A percentile compares a stretch with the other conserved stretches of the same genome.
phyloP scores from a whole-genome alignment of 2,113 vertebrate genomes.

The Myocastor coypus region DNA sequence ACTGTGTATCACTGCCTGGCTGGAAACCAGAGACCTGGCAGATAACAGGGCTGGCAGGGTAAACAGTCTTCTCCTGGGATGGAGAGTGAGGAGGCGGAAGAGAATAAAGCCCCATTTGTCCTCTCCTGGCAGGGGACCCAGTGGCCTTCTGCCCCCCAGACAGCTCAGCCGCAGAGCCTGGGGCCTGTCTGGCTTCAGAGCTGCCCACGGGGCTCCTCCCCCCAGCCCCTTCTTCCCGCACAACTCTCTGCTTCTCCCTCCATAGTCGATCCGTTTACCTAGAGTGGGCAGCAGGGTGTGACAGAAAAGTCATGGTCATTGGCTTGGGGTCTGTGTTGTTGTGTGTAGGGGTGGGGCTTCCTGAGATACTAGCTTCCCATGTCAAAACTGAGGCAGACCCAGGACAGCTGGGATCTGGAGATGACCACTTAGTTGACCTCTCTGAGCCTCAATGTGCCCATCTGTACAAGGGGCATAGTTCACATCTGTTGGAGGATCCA shows the following conservation, averaged over 20 bases:
- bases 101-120: conserved; percentile 9
- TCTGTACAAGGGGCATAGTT: neutral
- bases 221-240: neutral
- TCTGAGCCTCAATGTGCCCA: neutral
- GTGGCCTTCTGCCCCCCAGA: neutral
- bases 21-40: neutral
- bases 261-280: neutral
- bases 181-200: neutral
- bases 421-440: accelerated
- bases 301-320: neutral
- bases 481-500: neutral
- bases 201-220: too few relatives aligned
- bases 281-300: neutral
- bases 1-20: neutral
- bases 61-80: neutral
- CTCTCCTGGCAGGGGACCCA: neutral
- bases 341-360: neutral
- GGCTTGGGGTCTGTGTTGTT: neutral
- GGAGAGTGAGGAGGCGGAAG: neutral
- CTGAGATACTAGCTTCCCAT: neutral
- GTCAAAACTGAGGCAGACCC: neutral
- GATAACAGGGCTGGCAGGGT: neutral
- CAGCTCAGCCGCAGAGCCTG: neutral
- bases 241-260: neutral
- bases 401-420: neutral